These are phyloP conservation scores for Guaruba guarouba DNA, from an alignment of 2,113 vertebrate species.

Conservation along the genomic window DNA sequence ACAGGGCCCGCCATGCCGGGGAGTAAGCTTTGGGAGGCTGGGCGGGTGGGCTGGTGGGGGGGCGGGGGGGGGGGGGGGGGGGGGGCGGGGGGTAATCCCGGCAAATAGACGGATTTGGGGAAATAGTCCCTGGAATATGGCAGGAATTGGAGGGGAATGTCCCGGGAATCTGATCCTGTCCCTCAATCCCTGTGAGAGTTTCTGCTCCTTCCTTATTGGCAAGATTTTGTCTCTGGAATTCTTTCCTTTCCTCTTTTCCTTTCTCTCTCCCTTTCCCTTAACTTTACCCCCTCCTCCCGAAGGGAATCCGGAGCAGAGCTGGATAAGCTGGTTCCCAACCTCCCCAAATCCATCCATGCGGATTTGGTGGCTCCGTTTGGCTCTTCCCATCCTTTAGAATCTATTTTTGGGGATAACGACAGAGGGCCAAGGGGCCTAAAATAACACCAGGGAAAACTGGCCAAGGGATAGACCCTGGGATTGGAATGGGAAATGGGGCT, in stretches of 20 bases:
- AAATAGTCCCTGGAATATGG: not conserved
- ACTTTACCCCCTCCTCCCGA: not conserved
- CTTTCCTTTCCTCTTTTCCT: not conserved
- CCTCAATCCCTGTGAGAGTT: not conserved
- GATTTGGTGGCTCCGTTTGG: not conserved
- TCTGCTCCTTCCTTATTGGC: not conserved
- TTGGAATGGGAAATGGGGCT: not conserved
- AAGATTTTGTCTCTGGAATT: too few species aligned
- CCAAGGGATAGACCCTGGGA: not conserved
- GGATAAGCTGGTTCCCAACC: not conserved
- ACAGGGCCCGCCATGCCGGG: too few species aligned
- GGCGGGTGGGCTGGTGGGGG: too few species aligned
- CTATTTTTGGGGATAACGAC: not conserved
- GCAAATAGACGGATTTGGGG: not conserved
- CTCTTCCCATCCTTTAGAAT: not conserved
- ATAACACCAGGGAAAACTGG: not conserved
- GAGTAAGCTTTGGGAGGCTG: too few species aligned
- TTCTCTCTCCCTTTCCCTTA: not conserved
- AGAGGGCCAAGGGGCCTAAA: not conserved
- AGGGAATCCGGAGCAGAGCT: not conserved
- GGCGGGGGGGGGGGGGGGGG: too few species aligned
- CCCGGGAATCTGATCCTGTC: too few species aligned
- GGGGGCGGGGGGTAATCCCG: too few species aligned
- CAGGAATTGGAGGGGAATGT: rapidly evolving
- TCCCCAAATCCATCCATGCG: not conserved